Base-by-base conservation (phyloP, 2,888 invertebrate genomes). In the Drosophila differens region DNA sequence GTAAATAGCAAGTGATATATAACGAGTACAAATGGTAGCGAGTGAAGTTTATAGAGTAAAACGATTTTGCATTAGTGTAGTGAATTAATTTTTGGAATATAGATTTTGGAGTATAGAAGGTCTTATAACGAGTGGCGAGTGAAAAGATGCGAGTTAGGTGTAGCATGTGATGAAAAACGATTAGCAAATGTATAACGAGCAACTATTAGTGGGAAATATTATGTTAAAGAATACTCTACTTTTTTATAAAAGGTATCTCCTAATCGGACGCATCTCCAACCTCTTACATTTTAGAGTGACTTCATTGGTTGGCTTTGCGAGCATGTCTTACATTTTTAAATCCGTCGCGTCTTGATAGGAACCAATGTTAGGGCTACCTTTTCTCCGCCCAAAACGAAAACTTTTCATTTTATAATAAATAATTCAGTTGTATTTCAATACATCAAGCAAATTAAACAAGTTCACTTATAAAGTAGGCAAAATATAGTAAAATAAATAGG, bases 401-500 rank as follows among this genome's bases (percentile, higher is more conserved):
- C 53, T 73, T 80, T 80, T 58, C 22, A 41, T 62, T 70, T 78
- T 22, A 58, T 63, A 79, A 79, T 83, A 73, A 83, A 83, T 83
- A 79, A 83, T 76, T 88, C 63, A 83, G 66, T 61, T 83, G 61
- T 77, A 79, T 75, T 65, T 74, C 49, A 70, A 67, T 72, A 63
- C 73, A 74, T 75, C 44, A 64, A 79, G 72, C 72, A 76, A 71
- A 66, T 72, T 70, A 70, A 80, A 86, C 67, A 86, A 74, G 64
- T 66, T 81, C 52, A 60, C 85, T 84, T 82, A 83, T 52, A 68
- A 52, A 71, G 74, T 78, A 78, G 68, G 58, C 63, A 82, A 85
- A 73, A 74, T 83, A 85, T 66, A 84, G 57, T 65, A 81, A 85
- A 73, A 81, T 83, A 85, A 68, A 84, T 82, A 79, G 41, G 51